Percentiles rank a stretch among this genome's conserved stretches.
These are phyloP conservation scores for Drosophila subsilvestris DNA, from an alignment of 2,888 invertebrate genomes.

Conservation along the genomic window DNA sequence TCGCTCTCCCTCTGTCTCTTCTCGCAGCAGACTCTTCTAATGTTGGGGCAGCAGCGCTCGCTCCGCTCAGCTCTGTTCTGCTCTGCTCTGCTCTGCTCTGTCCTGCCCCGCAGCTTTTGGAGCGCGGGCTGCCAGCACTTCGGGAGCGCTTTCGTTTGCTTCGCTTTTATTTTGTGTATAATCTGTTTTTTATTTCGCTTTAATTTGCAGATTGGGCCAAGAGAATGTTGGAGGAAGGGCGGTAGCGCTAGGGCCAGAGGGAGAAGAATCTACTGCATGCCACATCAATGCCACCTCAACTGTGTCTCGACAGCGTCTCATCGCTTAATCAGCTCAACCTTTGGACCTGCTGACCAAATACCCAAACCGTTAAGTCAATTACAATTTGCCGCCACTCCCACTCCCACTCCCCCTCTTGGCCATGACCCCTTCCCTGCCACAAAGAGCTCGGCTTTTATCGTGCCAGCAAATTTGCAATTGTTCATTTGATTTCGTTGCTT, in stretches of 20 bases:
- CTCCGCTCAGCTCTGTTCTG: not conserved
- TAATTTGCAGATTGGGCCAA: conserved; percentile 2
- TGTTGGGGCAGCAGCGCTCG: conserved; percentile 43
- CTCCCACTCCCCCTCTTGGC: not conserved
- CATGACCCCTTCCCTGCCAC: not conserved
- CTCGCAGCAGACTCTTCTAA: conserved; percentile 49
- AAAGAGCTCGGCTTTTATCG: conserved; percentile 5
- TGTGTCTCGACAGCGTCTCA: not conserved
- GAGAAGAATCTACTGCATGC: not conserved
- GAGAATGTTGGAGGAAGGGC: no score
- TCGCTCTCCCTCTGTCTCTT: not conserved
- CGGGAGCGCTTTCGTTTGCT: conserved; percentile 13
- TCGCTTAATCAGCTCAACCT: conserved; percentile 7
- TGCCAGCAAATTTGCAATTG: conserved; percentile 52
- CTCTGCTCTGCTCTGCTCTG: not conserved
- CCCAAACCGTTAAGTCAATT: conserved; percentile 11
- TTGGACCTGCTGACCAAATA: conserved; percentile 12
- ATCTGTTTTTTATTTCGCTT: conserved; percentile 29
- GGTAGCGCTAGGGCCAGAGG: not conserved
- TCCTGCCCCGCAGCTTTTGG: conserved; percentile 30
- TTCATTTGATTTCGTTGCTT: conserved; percentile 58
- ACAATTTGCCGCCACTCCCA: conserved; percentile 15
- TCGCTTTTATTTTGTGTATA: conserved; percentile 45
- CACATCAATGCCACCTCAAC: not conserved
- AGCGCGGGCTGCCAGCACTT: conserved; percentile 26